These are phyloP conservation scores for Lepus townsendii DNA, from an alignment of 2,797 vertebrate genomes.

Conservation along the genomic window DNA sequence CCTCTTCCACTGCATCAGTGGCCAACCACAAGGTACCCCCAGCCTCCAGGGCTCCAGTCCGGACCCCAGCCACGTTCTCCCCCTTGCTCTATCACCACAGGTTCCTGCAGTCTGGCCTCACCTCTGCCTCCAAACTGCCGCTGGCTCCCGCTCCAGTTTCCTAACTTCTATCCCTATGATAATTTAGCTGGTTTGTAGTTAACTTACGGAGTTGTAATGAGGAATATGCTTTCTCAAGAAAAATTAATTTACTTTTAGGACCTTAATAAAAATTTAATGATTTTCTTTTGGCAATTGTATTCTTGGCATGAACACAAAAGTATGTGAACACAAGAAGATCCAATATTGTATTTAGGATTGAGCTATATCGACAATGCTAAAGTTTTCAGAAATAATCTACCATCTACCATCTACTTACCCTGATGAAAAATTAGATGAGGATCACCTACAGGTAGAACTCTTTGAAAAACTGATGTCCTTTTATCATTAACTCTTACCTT, in stretches of 20 bases:
- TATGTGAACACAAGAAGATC: constrained; percentile 11
- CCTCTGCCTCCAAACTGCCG: no score
- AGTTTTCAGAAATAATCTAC: constrained; percentile 7
- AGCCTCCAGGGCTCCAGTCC: no score
- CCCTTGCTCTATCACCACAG: no score
- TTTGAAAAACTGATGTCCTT: neutral
- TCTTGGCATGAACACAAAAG: neutral
- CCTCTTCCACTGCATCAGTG: no score
- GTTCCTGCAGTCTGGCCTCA: no score
- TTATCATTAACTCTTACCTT: constrained; percentile 8
- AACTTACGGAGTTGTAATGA: neutral
- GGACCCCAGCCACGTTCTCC: no score
- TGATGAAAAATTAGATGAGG: neutral
- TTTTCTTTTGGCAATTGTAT: neutral
- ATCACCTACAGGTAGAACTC: neutral
- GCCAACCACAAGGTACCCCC: no score
- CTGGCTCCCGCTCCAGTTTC: no score
- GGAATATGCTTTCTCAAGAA: constrained; percentile 19
- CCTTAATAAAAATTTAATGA: neutral
- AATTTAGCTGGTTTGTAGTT: constrained; percentile 22
- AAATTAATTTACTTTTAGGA: constrained; percentile 35
- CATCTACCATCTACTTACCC: neutral
- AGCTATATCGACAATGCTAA: neutral
- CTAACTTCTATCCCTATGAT: neutral
- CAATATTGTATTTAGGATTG: neutral